Evolutionary conservation across 2,888 invertebrate species (phyloP), one percentile per base, ranked within the genome.

Genomic region (Cepaea hortensis): DNA sequence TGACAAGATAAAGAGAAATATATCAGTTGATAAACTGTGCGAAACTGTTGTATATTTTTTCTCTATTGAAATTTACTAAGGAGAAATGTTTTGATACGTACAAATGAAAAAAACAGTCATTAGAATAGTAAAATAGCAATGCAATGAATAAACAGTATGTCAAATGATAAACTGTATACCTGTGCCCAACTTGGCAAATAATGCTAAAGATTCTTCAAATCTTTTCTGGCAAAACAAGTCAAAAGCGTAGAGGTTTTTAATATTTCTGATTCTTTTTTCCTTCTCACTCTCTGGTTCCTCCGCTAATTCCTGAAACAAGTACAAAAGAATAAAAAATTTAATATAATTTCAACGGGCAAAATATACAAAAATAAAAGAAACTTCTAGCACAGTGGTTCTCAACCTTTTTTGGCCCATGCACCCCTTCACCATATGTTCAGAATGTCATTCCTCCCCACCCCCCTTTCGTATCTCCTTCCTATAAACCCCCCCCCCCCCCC

Each of bases 211-310:
- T 90, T 97, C 97, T 15, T 96, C 96, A 94, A 98, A 99, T 91
- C 97, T 96, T 93, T 97, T 97, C 92, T 97, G 97, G 85, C 96
- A 96, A 94, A 99, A 99, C 15, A 99, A 95, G 93, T 99, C 97
- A 92, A 98, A 96, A 0, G 99, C 99, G 93, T 97, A 96, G 0
- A 98, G 95, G 88, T 97, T 97, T 94, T 98, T 97, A 91, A 99
- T 99, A 92, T 98, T 96, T 88, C 97, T 96, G 84, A 97, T 96
- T 91, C 97, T 97, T 91, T 97, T 96, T 72, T 96, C 95, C 93
- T 97, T 98, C 87, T 97, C 97, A 88, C 96, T 97, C 77, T 96
- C 96, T 0, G 96, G 96, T 93, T 97, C 97, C 90, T 97, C 96
- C 23, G 97, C 97, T 90, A 98, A 96, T 94, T 96, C 96, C 98